Evolutionary conservation across 1,140 invertebrate species (phyloP).

Genomic region (Tenebrio molitor): DNA sequence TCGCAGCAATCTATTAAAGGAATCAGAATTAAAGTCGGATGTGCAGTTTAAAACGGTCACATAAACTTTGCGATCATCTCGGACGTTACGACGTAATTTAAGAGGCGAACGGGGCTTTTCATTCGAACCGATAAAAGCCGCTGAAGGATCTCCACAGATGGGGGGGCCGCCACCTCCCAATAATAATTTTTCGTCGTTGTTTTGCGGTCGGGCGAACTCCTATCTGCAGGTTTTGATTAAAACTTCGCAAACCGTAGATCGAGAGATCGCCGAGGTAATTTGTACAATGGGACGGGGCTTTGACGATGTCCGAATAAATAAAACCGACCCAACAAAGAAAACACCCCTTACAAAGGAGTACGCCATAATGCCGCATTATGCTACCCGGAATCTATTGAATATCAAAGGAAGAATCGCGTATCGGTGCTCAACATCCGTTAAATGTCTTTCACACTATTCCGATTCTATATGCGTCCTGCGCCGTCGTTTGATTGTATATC

Average conservation of each 20-base stretch:
- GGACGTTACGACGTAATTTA: no score
- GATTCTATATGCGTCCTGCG: constrained; percentile 27
- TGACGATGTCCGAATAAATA: constrained; percentile 20
- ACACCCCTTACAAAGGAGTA: neutral
- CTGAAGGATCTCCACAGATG: no score
- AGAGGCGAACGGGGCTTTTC: no score
- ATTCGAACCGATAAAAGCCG: no score
- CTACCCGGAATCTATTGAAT: constrained; percentile 31
- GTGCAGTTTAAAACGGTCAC: no score
- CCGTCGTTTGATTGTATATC: constrained; percentile 41
- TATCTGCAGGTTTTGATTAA: neutral
- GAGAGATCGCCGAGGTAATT: neutral
- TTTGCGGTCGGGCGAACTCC: no score
- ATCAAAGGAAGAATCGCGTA: constrained; percentile 43
- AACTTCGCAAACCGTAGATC: neutral
- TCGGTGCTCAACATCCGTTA: constrained; percentile 46
- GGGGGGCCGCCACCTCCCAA: no score
- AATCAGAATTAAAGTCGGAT: no score
- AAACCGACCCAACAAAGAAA: constrained; percentile 19
- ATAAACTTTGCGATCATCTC: no score
- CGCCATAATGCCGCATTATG: constrained; percentile 39
- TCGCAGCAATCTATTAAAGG: no score
- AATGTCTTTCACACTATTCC: constrained; percentile 34
- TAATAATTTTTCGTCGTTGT: no score
- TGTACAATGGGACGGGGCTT: neutral